These are phyloP conservation scores for Reticulitermes lucifugus DNA, from an alignment of 2,888 invertebrate species.

Conservation along the genomic window DNA sequence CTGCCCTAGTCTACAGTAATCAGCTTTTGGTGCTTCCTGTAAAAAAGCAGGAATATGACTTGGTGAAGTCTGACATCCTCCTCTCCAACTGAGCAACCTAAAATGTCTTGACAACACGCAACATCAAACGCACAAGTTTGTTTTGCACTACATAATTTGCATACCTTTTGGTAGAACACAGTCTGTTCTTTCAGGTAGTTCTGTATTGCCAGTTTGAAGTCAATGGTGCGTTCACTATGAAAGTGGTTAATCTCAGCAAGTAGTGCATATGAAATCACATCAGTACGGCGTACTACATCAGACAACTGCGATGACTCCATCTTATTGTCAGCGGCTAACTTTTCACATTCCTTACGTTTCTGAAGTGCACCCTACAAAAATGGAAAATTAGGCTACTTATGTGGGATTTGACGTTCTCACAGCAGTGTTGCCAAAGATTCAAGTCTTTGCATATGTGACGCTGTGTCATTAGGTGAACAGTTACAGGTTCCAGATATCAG, in stretches of 20 bases:
- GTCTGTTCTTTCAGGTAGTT: conserved; percentile 90
- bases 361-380: conserved; percentile 75
- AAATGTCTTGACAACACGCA: background rate
- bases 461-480: too few species aligned
- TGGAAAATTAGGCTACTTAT: background rate
- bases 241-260: conserved; percentile 96
- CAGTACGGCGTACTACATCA: conserved; percentile 85
- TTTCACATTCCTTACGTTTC: conserved; percentile 90
- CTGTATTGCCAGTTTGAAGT: conserved; percentile 88
- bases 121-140: background rate
- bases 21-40: background rate
- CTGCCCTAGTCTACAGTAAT: too few species aligned
- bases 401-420: too few species aligned
- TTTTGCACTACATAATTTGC: background rate
- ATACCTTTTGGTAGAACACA: conserved; percentile 84
- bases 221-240: conserved; percentile 85
- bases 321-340: conserved; percentile 81
- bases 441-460: too few species aligned
- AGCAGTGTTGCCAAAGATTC: too few species aligned
- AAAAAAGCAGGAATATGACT: background rate
- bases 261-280: conserved; percentile 92
- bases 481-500: too few species aligned
- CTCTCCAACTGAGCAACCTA: background rate
- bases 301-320: conserved; percentile 84
- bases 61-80: background rate